Evolutionary conservation across 2,888 invertebrate species (phyloP), one percentile per base, ranked within the genome.

Genomic region (Cosmia pyralina): DNA sequence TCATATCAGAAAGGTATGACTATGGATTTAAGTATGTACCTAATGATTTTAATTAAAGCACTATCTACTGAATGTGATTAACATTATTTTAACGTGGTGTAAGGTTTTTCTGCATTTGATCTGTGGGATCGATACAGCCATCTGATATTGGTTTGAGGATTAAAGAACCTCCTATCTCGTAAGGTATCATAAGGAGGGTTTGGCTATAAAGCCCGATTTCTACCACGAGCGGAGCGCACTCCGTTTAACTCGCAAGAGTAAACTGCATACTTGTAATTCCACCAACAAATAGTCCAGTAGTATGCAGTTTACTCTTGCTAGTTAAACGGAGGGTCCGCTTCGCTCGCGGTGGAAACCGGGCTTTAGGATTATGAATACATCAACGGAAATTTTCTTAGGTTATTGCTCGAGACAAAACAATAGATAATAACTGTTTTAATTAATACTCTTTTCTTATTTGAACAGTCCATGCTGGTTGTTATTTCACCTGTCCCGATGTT

Each of bases 1-100:
- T 50, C 4, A 44, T 52, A 19, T 11, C 5, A n/a, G 48, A 5
- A 44, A 73, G 41, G 17, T 34, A n/a, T 70, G 2, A 46, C 28
- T 41, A n/a, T 15, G 8, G 6, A 13, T 58, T 22, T 11, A 10
- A 17, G 3, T 38, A 53, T 34, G n/a, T 58, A 38, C n/a, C 15
- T 57, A 55, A 41, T 41, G 15, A 68, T 44, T 68, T 11, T 69
- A 44, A 34, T 41, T 68, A 34, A 28, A 41, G 11, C 11, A 28
- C 22, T 38, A 34, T 38, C 1, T 38, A 66, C 15, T 28, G 19
- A 50, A 22, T 15, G 13, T 65, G 17, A 59, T 11, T 46, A 11
- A 22, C 15, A 17, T 34, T 19, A 28, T 59, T 44, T 60, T 66
- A 41, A 22, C 22, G 8, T 67, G 41, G 19, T 28, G 17, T 22